Percentiles rank a stretch among this genome's conserved stretches.
phyloP scores from a whole-genome alignment of 1,140 invertebrate genomes.

The Cyphomyrmex costatus region DNA sequence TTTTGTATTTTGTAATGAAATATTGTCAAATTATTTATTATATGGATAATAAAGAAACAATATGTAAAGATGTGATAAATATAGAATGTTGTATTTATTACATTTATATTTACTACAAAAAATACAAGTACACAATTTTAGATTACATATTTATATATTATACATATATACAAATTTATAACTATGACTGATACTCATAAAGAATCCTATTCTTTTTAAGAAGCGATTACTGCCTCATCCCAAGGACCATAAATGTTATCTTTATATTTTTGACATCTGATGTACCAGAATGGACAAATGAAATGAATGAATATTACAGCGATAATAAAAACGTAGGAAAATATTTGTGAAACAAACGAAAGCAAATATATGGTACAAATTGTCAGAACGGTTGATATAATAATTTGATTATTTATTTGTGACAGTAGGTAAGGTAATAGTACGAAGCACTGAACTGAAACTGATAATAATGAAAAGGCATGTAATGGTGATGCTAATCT shows the following conservation, averaged over 20 bases:
- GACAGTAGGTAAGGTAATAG: slow-evolving; percentile 93
- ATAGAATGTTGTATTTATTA: slow-evolving; percentile 34
- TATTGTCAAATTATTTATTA: slow-evolving; percentile 46
- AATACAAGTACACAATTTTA: not conserved
- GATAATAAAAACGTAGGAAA: slow-evolving; percentile 89
- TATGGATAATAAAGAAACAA: slow-evolving; percentile 1
- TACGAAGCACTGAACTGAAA: slow-evolving; percentile 95
- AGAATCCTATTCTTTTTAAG: slow-evolving; percentile 59
- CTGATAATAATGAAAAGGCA: slow-evolving; percentile 95
- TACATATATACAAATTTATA: slow-evolving; percentile 29
- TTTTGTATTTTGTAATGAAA: slow-evolving; percentile 32
- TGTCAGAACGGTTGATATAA: slow-evolving; percentile 76
- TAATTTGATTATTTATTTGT: slow-evolving; percentile 75
- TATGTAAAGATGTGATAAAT: slow-evolving; percentile 22
- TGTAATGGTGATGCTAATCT: slow-evolving; percentile 94
- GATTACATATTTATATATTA: not conserved
- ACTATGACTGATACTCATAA: not conserved
- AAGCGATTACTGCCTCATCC: slow-evolving; percentile 94
- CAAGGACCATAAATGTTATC: slow-evolving; percentile 98
- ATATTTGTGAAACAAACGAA: slow-evolving; percentile 87
- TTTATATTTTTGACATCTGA: slow-evolving; percentile 94
- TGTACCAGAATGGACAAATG: slow-evolving; percentile 93
- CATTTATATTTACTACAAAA: not conserved
- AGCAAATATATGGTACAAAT: slow-evolving; percentile 86
- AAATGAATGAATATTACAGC: slow-evolving; percentile 90